Conservation (phyloP, 2,113 vertebrate species). For the Alces alces region DNA sequence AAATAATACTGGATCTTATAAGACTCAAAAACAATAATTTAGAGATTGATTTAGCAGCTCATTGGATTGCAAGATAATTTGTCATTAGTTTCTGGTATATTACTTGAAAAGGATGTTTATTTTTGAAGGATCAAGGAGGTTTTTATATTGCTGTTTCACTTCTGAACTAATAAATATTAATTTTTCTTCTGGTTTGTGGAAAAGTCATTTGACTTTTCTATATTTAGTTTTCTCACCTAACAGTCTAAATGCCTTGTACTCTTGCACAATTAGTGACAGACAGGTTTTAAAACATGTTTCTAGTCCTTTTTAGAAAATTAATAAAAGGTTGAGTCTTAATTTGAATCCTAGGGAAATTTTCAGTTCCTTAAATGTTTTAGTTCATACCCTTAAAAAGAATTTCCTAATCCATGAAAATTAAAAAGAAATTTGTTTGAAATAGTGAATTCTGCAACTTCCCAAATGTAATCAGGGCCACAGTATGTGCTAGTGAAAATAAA, state of each 20-base stretch:
- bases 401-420: not conserved
- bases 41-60: not conserved
- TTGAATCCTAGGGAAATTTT: not conserved
- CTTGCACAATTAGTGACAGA: not conserved
- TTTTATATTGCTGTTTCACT: not conserved
- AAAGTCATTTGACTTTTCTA: not conserved
- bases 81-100: not conserved
- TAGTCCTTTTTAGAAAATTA: not conserved
- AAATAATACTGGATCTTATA: not conserved
- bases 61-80: not conserved
- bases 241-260: not conserved
- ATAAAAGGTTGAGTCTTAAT: not conserved
- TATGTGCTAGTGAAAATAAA: not conserved
- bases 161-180: not conserved
- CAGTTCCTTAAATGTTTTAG: not conserved
- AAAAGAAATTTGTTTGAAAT: not conserved
- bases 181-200: not conserved
- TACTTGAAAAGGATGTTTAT: not conserved
- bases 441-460: not conserved
- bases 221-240: not conserved
- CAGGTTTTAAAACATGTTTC: not conserved
- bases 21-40: not conserved
- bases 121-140: not conserved
- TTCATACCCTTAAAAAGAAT: not conserved
- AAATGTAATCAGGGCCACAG: not conserved